Conservation (phyloP, 1,140 invertebrate species). For the Goniozus legneri region DNA sequence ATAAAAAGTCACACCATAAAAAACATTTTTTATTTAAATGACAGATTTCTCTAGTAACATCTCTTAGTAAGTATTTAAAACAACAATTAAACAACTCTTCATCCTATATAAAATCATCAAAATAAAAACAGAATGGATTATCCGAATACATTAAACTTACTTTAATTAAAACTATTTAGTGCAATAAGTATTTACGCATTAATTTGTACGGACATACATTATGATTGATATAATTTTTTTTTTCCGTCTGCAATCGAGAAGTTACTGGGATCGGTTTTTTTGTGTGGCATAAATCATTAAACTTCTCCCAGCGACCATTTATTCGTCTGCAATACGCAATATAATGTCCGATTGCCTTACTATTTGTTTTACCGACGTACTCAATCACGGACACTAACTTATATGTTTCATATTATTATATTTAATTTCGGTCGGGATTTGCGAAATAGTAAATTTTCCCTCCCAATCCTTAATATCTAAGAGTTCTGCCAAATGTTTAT, state of each 20-base stretch:
- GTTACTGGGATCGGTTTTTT: slow-evolving; percentile 7
- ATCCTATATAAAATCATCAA: no score
- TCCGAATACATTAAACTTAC: no score
- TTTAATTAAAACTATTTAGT: no score
- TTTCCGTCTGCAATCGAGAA: neutral
- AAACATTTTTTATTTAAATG: no score
- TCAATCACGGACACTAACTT: slow-evolving; percentile 3
- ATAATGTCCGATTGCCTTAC: slow-evolving; percentile 4
- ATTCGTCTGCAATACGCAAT: slow-evolving; percentile 2
- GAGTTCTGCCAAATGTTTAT: neutral
- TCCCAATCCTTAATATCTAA: neutral
- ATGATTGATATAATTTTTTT: slow-evolving; percentile 2
- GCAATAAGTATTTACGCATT: no score
- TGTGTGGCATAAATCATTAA: neutral
- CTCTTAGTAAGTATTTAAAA: no score
- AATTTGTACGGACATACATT: slow-evolving; percentile 6
- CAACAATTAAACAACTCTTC: no score
- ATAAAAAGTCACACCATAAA: no score
- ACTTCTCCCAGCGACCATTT: slow-evolving; percentile 3
- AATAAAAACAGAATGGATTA: no score
- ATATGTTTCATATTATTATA: neutral
- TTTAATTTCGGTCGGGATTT: slow-evolving; percentile 2
- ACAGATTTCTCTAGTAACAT: no score
- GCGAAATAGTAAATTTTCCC: slow-evolving; percentile 3
- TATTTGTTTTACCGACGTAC: neutral